Conservation (phyloP, 2,113 vertebrate genomes). For the Pygathrix nemaeus region DNA sequence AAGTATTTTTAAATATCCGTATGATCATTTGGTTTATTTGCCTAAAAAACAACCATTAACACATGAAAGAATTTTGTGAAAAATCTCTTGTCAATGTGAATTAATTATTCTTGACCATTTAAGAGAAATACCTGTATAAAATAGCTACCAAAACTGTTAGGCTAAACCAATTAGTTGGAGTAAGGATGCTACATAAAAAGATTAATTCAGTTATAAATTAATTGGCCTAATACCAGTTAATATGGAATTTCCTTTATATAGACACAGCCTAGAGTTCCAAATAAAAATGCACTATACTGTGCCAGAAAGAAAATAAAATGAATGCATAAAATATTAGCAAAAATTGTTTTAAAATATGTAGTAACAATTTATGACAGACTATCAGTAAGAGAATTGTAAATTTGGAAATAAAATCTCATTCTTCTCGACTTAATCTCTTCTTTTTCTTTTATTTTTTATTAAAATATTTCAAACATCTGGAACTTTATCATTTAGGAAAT, state of each 20-base stretch:
- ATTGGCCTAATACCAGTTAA: background rate
- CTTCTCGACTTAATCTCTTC: background rate
- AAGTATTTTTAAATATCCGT: background rate
- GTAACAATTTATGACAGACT: background rate
- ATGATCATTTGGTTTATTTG: background rate
- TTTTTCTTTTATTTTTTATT: background rate
- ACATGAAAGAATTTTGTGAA: background rate
- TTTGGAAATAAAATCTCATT: background rate
- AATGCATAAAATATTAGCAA: background rate
- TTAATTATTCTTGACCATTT: background rate
- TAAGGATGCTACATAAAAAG: background rate
- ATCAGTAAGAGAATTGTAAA: background rate
- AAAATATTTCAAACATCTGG: background rate
- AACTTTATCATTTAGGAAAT: background rate
- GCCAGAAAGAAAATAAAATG: background rate
- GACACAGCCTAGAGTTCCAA: background rate
- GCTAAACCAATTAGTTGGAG: background rate
- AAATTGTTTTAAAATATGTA: background rate
- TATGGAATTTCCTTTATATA: background rate
- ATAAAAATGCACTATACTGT: background rate
- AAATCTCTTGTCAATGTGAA: background rate
- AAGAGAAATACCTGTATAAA: background rate
- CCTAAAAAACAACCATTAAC: background rate
- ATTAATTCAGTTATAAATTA: constrained; percentile 40
- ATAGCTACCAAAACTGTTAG: background rate